Conservation (phyloP, 2,797 vertebrate genomes). For the Gambelia wislizenii region DNA sequence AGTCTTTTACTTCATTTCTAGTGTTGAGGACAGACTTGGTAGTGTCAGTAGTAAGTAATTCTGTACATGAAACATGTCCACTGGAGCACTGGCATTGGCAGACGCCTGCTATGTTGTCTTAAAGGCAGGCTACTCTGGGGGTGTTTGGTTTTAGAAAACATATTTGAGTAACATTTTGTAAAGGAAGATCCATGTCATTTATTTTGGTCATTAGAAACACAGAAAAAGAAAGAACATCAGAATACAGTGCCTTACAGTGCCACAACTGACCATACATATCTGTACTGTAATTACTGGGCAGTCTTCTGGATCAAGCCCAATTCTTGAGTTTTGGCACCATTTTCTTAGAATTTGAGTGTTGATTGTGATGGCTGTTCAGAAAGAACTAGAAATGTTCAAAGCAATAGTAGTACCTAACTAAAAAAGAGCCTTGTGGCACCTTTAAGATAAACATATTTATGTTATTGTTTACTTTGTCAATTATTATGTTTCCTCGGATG, state of each 20-base stretch:
- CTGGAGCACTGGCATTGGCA: too few relatives aligned
- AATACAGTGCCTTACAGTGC: background rate
- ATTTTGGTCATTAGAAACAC: background rate
- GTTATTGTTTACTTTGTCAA: too few relatives aligned
- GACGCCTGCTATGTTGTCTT: background rate
- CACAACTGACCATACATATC: background rate
- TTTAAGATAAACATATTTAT: too few relatives aligned
- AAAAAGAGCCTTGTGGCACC: too few relatives aligned
- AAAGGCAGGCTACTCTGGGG: background rate
- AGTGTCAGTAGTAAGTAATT: background rate
- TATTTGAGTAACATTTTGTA: background rate
- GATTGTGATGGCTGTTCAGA: background rate
- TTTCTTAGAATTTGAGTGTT: background rate
- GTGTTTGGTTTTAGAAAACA: background rate
- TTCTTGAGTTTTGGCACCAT: background rate
- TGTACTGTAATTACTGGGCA: background rate
- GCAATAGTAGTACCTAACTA: too few relatives aligned
- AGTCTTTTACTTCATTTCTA: too few relatives aligned
- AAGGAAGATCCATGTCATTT: background rate
- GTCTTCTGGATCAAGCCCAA: background rate
- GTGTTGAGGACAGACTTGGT: background rate
- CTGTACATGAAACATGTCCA: background rate
- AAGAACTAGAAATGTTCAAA: too few relatives aligned
- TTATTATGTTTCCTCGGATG: too few relatives aligned
- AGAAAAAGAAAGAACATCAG: background rate